Percentiles rank a stretch among this genome's conserved stretches.
These are phyloP conservation scores for Rhegmatorhina hoffmannsi DNA, from an alignment of 2,113 vertebrate genomes.

Conservation along the genomic window DNA sequence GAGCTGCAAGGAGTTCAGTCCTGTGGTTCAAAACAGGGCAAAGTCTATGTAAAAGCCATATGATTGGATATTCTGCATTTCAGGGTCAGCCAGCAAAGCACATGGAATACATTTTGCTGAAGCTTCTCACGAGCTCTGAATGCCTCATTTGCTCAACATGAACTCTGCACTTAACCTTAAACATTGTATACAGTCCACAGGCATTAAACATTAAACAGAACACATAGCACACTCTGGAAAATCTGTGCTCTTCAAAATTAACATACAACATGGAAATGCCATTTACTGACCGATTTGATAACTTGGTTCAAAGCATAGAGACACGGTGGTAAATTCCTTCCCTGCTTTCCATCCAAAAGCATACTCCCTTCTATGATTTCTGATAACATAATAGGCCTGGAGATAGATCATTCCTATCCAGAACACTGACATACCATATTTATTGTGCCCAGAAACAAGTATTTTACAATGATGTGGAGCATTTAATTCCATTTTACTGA, in stretches of 20 bases:
- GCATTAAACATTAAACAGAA: background rate
- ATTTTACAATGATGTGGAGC: background rate
- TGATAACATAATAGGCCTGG: background rate
- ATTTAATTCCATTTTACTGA: background rate
- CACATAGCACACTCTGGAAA: background rate
- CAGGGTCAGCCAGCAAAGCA: background rate
- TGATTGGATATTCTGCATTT: background rate
- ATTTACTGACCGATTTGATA: background rate
- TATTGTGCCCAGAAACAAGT: background rate
- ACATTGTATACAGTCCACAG: background rate
- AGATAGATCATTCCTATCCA: background rate
- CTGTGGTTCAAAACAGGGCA: background rate
- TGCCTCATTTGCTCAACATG: background rate
- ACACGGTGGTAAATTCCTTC: background rate
- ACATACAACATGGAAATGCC: background rate
- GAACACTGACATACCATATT: background rate
- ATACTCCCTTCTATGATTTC: background rate
- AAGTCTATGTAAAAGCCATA: background rate
- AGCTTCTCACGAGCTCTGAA: background rate
- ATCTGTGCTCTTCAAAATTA: background rate
- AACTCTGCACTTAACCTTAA: background rate
- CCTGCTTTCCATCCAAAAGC: background rate
- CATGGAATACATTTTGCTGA: background rate
- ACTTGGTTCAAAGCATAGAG: background rate
- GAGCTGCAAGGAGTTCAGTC: background rate